phyloP scores from a whole-genome alignment of 2,797 vertebrate genomes.

The Bovichtus diacanthus region DNA sequence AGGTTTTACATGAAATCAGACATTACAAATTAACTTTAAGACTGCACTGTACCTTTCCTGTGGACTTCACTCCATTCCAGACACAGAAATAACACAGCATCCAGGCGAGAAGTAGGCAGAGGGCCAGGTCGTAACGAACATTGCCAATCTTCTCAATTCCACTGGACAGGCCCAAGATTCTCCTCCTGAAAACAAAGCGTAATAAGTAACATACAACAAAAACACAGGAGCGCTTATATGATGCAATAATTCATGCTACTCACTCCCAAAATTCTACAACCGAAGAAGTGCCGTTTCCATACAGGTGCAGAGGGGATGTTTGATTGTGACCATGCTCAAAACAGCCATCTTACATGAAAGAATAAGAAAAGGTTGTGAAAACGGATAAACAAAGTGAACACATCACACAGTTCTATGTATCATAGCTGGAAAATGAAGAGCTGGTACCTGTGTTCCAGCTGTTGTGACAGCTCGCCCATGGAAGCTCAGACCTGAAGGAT shows the following conservation, averaged over 20 bases:
- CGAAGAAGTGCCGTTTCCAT: conserved; percentile 79
- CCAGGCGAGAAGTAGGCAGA: conserved; percentile 94
- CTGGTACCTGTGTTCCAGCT: conserved; percentile 86
- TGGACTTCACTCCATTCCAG: conserved; percentile 96
- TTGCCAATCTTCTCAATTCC: conserved; percentile 93
- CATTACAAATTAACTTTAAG: not conserved
- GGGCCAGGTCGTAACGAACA: conserved; percentile 93
- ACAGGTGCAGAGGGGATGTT: conserved; percentile 62
- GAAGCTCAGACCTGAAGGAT: conserved; percentile 83
- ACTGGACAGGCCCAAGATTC: conserved; percentile 91
- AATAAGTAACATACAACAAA: not conserved
- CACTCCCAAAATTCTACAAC: conserved; percentile 90
- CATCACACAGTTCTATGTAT: not conserved
- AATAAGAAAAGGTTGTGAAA: not conserved
- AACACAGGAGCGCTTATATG: not conserved
- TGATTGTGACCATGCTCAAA: conserved; percentile 87
- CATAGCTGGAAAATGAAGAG: not conserved
- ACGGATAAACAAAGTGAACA: not conserved
- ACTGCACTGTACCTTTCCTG: conserved; percentile 89
- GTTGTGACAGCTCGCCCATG: conserved; percentile 85
- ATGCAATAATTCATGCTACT: conserved; percentile 57
- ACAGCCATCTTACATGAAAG: conserved; percentile 79
- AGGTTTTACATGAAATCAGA: not conserved
- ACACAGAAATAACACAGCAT: conserved; percentile 95
- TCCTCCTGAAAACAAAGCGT: conserved; percentile 83